Base-by-base conservation (phyloP, 1,140 invertebrate genomes). In the Heliconius congener region DNA sequence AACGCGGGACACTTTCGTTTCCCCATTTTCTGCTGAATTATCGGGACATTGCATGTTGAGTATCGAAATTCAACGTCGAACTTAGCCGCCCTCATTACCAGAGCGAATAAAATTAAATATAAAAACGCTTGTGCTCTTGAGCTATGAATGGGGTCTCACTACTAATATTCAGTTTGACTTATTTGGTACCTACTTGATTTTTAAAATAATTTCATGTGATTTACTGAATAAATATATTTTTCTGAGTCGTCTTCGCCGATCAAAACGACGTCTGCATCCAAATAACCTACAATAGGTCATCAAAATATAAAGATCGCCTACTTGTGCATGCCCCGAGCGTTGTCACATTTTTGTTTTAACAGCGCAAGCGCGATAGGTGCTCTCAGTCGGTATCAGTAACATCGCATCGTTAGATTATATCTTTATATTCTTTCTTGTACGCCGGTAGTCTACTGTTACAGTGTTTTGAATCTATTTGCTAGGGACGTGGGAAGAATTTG, bases 371-470 rank as follows among this genome's bases (percentile, higher is more conserved):
- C 55, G n/a, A 42, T 76, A 76, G 74, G 74, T 76, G 74, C 74
- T 66, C 57, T 42, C 60, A 16, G 27, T 66, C 27, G 4, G 60
- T 66, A 76, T 66, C 57, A n/a, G 74, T 66, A 39, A 55, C 57
- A 13, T 76, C n/a, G 37, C 55, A 75, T 75, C 55, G 74, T 76
- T 39, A 66, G 75, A 79, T 79, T 74, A 74, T 37, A 79, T 79
- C 77, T 79, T 76, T 71, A 76, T 75, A 18, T 76, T 73, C 72
- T 46, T 73, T 76, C 66, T 71, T 76, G 42, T 76, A 76, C 39
- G 66, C 30, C 75, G 75, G 75, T 71, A 71, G 13, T 76, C 74
- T n/a, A 34, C 57, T 76, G 71, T 76, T 76, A 71, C 42, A 71
- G 57, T 70, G 37, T 72, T 72, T 72, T 72, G 71, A 72, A 72